Evolutionary conservation across 2,797 vertebrate genomes (phyloP).

Genomic region (Apogon talboti): DNA sequence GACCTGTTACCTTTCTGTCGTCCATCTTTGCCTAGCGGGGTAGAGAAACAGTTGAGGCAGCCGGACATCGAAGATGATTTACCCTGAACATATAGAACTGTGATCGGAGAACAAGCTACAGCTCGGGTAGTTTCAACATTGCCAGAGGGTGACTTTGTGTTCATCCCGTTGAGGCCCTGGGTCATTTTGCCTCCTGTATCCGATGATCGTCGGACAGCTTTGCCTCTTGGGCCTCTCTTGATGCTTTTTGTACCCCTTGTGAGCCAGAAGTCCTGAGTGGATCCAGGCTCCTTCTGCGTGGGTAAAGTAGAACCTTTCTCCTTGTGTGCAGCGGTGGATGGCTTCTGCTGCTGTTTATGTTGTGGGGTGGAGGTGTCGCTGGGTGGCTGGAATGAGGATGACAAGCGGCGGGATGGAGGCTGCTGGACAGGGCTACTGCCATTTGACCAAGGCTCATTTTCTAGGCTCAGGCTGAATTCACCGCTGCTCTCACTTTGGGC

Average conservation of each 20-base stretch:
- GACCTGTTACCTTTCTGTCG: conserved; percentile 63
- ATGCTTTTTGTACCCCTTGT: conserved; percentile 71
- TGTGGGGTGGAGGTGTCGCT: conserved; percentile 80
- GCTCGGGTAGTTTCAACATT: conserved; percentile 59
- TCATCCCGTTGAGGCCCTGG: conserved; percentile 30
- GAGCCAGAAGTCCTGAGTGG: conserved; percentile 75
- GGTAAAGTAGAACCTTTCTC: conserved; percentile 65
- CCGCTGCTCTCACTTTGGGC: conserved; percentile 95
- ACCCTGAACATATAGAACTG: conserved; percentile 82
- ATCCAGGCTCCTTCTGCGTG: conserved; percentile 51
- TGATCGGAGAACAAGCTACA: conserved; percentile 72
- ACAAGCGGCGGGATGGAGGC: conserved; percentile 79
- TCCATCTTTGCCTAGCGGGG: conserved; percentile 70
- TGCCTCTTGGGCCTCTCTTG: conserved; percentile 65
- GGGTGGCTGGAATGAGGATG: conserved; percentile 73
- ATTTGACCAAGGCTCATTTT: conserved; percentile 92
- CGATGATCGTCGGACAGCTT: conserved; percentile 64
- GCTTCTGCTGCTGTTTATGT: conserved; percentile 78
- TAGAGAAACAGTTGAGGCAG: conserved; percentile 86
- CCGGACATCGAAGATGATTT: conserved; percentile 88
- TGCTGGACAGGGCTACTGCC: conserved; percentile 91
- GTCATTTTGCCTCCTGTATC: conserved; percentile 59
- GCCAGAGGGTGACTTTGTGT: conserved; percentile 33
- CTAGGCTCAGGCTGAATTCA: conserved; percentile 90
- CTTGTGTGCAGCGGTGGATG: conserved; percentile 53